phyloP scores from a whole-genome alignment of 2,888 invertebrate genomes.

The Stenodera caucasica region DNA sequence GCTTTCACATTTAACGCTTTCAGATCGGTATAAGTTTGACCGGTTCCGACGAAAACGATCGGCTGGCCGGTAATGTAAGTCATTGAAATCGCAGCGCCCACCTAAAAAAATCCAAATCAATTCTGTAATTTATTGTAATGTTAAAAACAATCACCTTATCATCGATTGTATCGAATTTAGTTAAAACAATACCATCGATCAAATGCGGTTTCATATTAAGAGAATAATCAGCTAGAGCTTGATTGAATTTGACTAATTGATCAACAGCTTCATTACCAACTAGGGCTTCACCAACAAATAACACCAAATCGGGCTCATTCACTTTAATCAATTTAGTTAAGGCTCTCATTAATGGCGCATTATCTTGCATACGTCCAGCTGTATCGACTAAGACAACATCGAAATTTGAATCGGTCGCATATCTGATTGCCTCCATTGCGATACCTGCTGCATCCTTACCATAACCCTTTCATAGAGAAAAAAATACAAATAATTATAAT shows the following conservation, averaged over 20 bases:
- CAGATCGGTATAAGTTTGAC: constrained; percentile 98
- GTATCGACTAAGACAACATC: constrained; percentile 98
- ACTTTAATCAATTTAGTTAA: constrained; percentile 96
- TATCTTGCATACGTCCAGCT: constrained; percentile 99
- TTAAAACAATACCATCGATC: constrained; percentile 98
- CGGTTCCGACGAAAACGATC: constrained; percentile 98
- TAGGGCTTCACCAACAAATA: constrained; percentile 99
- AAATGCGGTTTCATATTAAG: constrained; percentile 78
- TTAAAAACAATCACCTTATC: constrained; percentile 74
- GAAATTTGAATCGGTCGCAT: constrained; percentile 76
- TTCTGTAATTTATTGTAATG: too few relatives aligned
- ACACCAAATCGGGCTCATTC: constrained; percentile 95
- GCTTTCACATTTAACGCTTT: constrained; percentile 95
- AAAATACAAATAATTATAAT: background rate
- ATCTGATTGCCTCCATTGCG: constrained; percentile 94
- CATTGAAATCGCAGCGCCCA: constrained; percentile 99
- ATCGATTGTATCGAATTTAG: constrained; percentile 99
- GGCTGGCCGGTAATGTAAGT: constrained; percentile 99
- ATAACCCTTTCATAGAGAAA: constrained; percentile 65
- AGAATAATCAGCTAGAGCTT: constrained; percentile 91
- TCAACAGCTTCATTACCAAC: constrained; percentile 99
- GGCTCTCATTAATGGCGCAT: constrained; percentile 98
- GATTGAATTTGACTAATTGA: constrained; percentile 98
- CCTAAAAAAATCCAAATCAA: constrained; percentile 41
- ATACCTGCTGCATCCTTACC: constrained; percentile 99